These are phyloP conservation scores for Caenorhabditis sp. DNA, from an alignment of 2,888 invertebrate genomes.

Conservation along the genomic window DNA sequence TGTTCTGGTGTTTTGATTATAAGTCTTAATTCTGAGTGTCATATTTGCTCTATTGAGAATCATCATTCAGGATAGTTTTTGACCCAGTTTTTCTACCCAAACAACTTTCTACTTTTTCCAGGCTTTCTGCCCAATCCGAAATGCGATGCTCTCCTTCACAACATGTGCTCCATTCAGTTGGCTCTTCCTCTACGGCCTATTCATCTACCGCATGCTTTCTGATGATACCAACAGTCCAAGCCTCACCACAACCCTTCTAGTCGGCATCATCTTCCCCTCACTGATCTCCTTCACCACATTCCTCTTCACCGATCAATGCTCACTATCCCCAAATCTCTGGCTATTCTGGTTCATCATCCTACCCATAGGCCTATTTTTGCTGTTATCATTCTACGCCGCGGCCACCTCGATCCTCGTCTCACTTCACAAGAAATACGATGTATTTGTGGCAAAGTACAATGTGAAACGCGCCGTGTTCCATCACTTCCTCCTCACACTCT, in stretches of 20 bases:
- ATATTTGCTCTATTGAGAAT: no score
- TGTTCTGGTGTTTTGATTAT: no score
- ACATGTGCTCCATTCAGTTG: slow-evolving; percentile 61
- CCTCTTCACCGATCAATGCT: slow-evolving; percentile 53
- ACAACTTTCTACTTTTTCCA: slow-evolving; percentile 29
- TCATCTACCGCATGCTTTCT: slow-evolving; percentile 59
- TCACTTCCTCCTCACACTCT: slow-evolving; percentile 55
- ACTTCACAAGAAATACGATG: slow-evolving; percentile 64
- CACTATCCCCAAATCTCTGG: slow-evolving; percentile 47
- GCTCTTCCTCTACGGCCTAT: slow-evolving; percentile 64
- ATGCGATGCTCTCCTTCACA: slow-evolving; percentile 62
- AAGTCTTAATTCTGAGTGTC: no score
- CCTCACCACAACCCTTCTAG: slow-evolving; percentile 48
- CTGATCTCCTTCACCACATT: slow-evolving; percentile 55
- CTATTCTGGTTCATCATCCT: slow-evolving; percentile 63
- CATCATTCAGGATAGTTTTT: no score
- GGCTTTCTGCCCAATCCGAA: slow-evolving; percentile 63
- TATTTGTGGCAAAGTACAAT: slow-evolving; percentile 56
- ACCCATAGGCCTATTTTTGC: slow-evolving; percentile 60
- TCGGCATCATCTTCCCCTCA: slow-evolving; percentile 62
- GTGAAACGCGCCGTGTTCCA: slow-evolving; percentile 55
- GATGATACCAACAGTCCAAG: slow-evolving; percentile 46
- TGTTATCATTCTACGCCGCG: slow-evolving; percentile 66
- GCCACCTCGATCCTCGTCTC: slow-evolving; percentile 64
- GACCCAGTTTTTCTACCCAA: no score